Evolutionary conservation across 2,888 invertebrate genomes (phyloP).

Genomic region (Drosophila pegasa): DNA sequence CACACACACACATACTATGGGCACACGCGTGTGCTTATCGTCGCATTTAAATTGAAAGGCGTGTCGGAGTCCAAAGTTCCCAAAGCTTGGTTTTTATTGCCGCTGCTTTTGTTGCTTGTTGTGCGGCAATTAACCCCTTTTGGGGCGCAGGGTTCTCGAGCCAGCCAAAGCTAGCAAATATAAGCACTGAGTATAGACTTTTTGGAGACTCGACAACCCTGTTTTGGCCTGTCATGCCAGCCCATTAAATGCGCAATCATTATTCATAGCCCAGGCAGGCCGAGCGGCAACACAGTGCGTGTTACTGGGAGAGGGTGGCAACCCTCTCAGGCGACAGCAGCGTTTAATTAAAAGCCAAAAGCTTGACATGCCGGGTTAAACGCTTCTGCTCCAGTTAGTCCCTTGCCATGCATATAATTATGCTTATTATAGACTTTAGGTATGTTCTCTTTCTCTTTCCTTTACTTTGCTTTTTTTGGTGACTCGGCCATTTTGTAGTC

Average conservation of each 20-base stretch:
- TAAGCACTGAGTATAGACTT: not conserved
- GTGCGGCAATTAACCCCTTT: slow-evolving; percentile 73
- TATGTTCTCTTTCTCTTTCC: slow-evolving; percentile 4
- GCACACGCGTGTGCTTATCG: slow-evolving; percentile 50
- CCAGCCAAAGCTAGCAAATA: not conserved
- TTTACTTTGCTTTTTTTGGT: not conserved
- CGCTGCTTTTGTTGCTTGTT: slow-evolving; percentile 45
- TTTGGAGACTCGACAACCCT: slow-evolving; percentile 35
- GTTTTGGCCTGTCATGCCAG: slow-evolving; percentile 27
- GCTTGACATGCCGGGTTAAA: slow-evolving; percentile 63
- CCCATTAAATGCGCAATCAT: slow-evolving; percentile 61
- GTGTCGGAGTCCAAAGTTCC: slow-evolving; percentile 61
- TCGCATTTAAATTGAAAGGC: slow-evolving; percentile 74
- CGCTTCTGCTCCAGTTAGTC: slow-evolving; percentile 39
- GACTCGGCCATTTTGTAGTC: slow-evolving; percentile 59
- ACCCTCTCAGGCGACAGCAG: slow-evolving; percentile 54
- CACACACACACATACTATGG: slow-evolving; percentile 3
- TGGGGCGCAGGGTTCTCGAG: slow-evolving; percentile 35
- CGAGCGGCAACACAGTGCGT: not conserved
- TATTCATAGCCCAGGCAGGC: slow-evolving; percentile 51
- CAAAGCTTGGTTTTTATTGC: slow-evolving; percentile 57
- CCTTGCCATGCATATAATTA: slow-evolving; percentile 54
- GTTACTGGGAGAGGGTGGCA: slow-evolving; percentile 21
- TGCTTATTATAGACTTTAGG: slow-evolving; percentile 38
- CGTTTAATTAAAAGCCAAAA: slow-evolving; percentile 69